Evolutionary conservation across 53 echinoderm and acorn worm species (phyloP), one percentile per base, ranked within the genome.

Genomic region (Astropecten irregularis): DNA sequence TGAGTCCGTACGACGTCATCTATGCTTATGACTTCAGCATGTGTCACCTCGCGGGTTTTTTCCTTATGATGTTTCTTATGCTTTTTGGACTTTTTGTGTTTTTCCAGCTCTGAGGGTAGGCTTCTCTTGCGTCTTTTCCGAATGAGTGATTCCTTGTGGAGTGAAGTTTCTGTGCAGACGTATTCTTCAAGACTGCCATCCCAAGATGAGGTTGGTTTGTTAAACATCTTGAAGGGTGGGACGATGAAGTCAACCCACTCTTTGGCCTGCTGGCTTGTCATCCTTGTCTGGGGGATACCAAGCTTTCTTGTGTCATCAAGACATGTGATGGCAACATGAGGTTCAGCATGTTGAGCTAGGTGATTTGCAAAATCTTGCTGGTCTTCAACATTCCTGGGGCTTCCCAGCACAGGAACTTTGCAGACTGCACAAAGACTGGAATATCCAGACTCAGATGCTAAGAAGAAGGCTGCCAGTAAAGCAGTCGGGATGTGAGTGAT

Each of bases 201-300:
- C 54, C 81, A 86, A 14, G 63, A 33, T 10, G 95, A 95, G 33
- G 87, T 89, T 26, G 95, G 95, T 73, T 88, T 72, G 71, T 91
- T 91, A 5, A 85, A 83, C 52, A 91, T 76, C 37, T 84, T 91
- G 73, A 91, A 95, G 27, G 95, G 95, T 40, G 95, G 95, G 16
- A 91, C 95, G 40, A 95, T 91, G 72, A 89, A 89, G 66, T 95
- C 95, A 48, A 95, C 86, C 95, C 95, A 95, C 49, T 91, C 89
- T 16, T 86, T 73, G 33, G 89, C 87, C 44, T 95, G 86, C 53
- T 66, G 51, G 40, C 87, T 83, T 56, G 67, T 73, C 70, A 30
- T 83, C 58, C 56, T 74, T 31, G 73, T 58, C 77, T 66, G 89
- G 76, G 37, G 76, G 58, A 46, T 74, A 18, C 66, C 54, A 29